Evolutionary conservation across 2,888 invertebrate genomes (phyloP).

Genomic region (Eurois occulta): DNA sequence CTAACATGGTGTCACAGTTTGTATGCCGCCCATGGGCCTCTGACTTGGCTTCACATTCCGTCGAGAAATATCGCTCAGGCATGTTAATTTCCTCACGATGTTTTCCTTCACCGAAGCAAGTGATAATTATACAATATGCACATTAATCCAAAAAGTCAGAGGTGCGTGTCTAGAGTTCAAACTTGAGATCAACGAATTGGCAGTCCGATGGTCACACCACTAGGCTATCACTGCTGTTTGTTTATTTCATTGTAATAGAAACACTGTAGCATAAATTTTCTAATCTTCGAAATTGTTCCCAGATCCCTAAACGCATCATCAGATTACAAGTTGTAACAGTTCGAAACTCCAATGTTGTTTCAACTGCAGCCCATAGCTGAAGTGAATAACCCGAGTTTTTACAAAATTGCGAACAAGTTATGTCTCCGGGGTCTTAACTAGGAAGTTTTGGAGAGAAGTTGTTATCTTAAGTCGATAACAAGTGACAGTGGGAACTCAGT

Average conservation of each 20-base stretch:
- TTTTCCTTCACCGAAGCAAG: too few relatives aligned
- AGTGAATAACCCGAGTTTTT: slow-evolving; percentile 58
- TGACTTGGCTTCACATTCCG: too few relatives aligned
- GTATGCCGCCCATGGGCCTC: too few relatives aligned
- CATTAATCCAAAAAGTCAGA: too few relatives aligned
- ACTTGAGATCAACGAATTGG: too few relatives aligned
- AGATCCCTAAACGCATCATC: slow-evolving; percentile 24
- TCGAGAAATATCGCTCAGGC: too few relatives aligned
- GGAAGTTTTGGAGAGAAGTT: slow-evolving; percentile 53
- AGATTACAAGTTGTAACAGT: slow-evolving; percentile 41
- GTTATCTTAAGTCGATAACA: slow-evolving; percentile 55
- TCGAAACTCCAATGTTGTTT: slow-evolving; percentile 35
- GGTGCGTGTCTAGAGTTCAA: too few relatives aligned
- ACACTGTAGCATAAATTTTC: neutral
- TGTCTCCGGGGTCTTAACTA: slow-evolving; percentile 51
- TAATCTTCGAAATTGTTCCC: neutral
- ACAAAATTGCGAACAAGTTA: slow-evolving; percentile 40
- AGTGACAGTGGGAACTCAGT: slow-evolving; percentile 44
- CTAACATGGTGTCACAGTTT: too few relatives aligned
- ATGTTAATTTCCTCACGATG: too few relatives aligned
- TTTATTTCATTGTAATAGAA: neutral
- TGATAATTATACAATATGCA: too few relatives aligned
- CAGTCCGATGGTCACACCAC: too few relatives aligned
- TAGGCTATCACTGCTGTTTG: too few relatives aligned
- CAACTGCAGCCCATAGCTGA: slow-evolving; percentile 44